Conservation (phyloP, 2,797 vertebrate genomes). For the Helostoma temminkii region DNA sequence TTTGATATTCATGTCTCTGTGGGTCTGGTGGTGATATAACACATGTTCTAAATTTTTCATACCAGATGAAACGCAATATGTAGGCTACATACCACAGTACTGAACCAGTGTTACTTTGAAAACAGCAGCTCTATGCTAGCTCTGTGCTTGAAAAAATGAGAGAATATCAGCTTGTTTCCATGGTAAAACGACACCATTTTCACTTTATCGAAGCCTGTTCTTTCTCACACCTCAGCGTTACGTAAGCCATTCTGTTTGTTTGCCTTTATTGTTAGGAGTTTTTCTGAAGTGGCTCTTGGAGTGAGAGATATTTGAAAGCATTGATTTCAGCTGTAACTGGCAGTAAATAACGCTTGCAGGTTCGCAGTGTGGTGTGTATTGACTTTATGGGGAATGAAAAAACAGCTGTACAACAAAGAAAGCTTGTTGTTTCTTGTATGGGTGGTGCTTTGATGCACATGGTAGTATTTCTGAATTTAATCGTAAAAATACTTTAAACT, state of each 20-base stretch:
- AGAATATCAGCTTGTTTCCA: constrained; percentile 55
- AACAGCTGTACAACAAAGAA: constrained; percentile 2
- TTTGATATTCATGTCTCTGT: constrained; percentile 75
- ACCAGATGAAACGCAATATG: constrained; percentile 76
- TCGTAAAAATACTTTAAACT: too few species aligned
- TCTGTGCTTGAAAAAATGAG: constrained; percentile 14
- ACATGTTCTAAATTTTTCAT: constrained; percentile 76
- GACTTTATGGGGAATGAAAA: neutral
- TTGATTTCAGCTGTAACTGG: constrained; percentile 24
- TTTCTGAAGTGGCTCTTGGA: constrained; percentile 6
- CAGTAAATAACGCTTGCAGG: constrained; percentile 1
- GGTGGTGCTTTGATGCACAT: neutral
- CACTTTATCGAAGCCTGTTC: constrained; percentile 20
- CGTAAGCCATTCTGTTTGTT: constrained; percentile 33
- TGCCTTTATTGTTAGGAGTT: constrained; percentile 22
- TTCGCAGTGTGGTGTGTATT: neutral
- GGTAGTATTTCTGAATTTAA: neutral
- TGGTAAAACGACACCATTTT: constrained; percentile 37
- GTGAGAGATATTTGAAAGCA: constrained; percentile 33
- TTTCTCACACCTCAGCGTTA: constrained; percentile 39
- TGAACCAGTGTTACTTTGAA: constrained; percentile 57
- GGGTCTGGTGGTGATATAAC: constrained; percentile 75
- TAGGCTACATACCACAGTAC: constrained; percentile 67
- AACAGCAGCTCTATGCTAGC: constrained; percentile 39
- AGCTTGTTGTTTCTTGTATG: too few species aligned